A percentile compares a stretch with the other conserved stretches of the same genome.
phyloP scores from a whole-genome alignment of 2,888 invertebrate species.

The Trissoscelio sp. region DNA sequence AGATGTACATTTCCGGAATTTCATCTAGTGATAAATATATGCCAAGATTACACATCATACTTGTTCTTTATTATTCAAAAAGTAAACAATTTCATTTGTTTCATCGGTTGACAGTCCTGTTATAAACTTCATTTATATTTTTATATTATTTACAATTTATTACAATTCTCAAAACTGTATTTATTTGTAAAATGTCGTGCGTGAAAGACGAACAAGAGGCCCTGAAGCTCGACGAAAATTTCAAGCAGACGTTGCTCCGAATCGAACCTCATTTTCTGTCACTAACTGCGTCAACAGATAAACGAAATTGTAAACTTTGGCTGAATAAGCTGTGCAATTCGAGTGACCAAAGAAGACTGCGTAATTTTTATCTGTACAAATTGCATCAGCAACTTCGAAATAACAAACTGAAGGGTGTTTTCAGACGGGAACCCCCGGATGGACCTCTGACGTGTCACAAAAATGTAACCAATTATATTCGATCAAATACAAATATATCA shows the following conservation, averaged over 20 bases:
- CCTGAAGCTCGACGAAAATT: slow-evolving; percentile 75
- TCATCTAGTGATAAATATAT: slow-evolving; percentile 5
- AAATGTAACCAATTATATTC: slow-evolving; percentile 27
- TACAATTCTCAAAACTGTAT: too few relatives aligned
- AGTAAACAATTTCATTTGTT: slow-evolving; percentile 42
- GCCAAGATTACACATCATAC: not conserved
- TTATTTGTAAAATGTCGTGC: too few relatives aligned
- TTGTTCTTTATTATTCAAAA: not conserved
- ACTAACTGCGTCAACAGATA: slow-evolving; percentile 69
- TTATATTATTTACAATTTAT: slow-evolving; percentile 4
- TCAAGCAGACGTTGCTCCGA: slow-evolving; percentile 73
- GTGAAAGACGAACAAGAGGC: slow-evolving; percentile 71
- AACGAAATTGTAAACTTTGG: slow-evolving; percentile 77
- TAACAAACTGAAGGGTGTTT: slow-evolving; percentile 74
- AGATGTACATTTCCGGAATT: slow-evolving; percentile 16
- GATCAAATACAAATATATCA: not conserved
- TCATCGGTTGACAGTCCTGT: not conserved
- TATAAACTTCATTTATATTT: not conserved
- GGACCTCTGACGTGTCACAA: slow-evolving; percentile 71
- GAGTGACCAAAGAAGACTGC: slow-evolving; percentile 74
- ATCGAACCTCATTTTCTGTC: slow-evolving; percentile 74
- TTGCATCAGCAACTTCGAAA: slow-evolving; percentile 75
- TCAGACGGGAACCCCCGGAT: slow-evolving; percentile 74
- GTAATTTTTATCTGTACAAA: slow-evolving; percentile 79
- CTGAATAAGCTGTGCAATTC: slow-evolving; percentile 75